Base-by-base conservation (phyloP, 2,888 invertebrate species). In the Notocelia uddmanniana region DNA sequence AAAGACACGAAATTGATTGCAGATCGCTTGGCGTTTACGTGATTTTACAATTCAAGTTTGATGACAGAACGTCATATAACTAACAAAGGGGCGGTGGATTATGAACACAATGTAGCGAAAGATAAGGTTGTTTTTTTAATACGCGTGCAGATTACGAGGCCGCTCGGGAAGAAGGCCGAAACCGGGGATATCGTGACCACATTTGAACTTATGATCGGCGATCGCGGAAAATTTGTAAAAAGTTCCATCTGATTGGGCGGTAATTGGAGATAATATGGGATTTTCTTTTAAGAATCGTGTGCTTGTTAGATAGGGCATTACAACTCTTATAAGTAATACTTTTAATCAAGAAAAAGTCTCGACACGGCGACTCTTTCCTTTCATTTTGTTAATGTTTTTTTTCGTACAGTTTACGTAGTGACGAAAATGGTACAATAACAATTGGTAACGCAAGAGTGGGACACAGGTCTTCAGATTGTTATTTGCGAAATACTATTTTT, bases 21-120 rank as follows among this genome's bases (percentile, higher is more conserved):
- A 18, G 66, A 58, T 57, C 68, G 69, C 64, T 50, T 77, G 88
- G 84, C 85, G 81, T 79, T 89, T 91, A 89, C 81, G 85, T 79
- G 77, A 78, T 80, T 80, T 77, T 76, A 68, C 74, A 76, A 76
- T 75, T 70, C 73, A 62, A 72, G 67, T 74, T 75, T 81, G 83
- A 83, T 89, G 90, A 90, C 87, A 87, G 85, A 92, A 92, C 86
- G 92, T 92, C 92, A 91, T 92, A 93, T 89, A 88, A 85, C 85
- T 85, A 82, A 79, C 79, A 80, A 81, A 77, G 76, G 80, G 76
- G 78, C 81, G 81, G 81, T 80, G 87, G 84, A 89, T 87, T 88
- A 84, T 90, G 85, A 83, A 78, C 90, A 75, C 80, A 85, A 83
- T 81, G 82, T 79, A 79, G 76, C 79, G 78, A 76, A 76, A 54